phyloP scores from a whole-genome alignment of 2,797 vertebrate species.

The Chlorospingus semifuscus region DNA sequence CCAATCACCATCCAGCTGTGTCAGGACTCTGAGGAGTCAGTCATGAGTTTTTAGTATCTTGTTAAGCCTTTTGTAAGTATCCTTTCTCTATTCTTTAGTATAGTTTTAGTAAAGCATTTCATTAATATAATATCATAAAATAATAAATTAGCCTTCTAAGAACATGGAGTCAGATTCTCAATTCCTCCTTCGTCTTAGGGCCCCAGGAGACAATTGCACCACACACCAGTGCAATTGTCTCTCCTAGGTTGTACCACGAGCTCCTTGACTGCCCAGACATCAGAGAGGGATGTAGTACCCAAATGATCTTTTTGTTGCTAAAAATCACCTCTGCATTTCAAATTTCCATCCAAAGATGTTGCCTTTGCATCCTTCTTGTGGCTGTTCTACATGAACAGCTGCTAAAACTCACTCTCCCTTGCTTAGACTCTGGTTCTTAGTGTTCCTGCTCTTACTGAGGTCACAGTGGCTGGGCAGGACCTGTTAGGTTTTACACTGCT shows the following conservation, averaged over 20 bases:
- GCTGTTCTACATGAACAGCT: not conserved
- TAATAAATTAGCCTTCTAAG: not conserved
- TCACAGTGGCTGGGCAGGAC: not conserved
- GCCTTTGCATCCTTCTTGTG: not conserved
- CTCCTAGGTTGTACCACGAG: not conserved
- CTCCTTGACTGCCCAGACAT: not conserved
- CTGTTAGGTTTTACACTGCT: not conserved
- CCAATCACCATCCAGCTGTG: no score
- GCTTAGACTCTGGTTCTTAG: not conserved
- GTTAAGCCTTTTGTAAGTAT: no score
- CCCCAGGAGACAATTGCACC: no score
- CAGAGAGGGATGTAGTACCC: not conserved
- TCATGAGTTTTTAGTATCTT: no score
- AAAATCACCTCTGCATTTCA: not conserved
- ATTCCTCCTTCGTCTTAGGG: not conserved
- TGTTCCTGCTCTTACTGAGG: not conserved
- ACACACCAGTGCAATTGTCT: not conserved
- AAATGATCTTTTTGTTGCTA: not conserved
- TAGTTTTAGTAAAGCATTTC: no score
- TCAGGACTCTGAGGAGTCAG: no score
- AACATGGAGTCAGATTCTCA: not conserved
- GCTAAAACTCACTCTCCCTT: not conserved
- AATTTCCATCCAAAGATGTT: not conserved
- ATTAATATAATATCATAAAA: no score
- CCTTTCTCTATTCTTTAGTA: no score